Conservation (phyloP, 2,888 invertebrate species). For the Andrena haemorrhoa region DNA sequence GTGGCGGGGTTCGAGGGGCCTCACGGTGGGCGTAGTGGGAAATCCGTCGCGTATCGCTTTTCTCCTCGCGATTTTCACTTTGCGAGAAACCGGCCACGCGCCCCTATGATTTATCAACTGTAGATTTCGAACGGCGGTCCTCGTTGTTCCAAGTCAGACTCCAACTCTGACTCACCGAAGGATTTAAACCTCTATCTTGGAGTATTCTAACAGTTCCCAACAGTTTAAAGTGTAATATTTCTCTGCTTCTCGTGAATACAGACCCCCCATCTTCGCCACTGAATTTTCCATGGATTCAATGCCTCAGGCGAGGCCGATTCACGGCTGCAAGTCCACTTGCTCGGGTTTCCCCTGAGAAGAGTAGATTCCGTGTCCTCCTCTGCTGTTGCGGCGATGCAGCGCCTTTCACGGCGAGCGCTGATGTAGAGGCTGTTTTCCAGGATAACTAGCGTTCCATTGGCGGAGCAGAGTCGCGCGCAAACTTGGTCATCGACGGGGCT, state of each 20-base stretch:
- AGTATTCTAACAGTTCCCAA: not conserved
- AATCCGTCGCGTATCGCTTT: constrained; percentile 36
- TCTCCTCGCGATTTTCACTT: constrained; percentile 7
- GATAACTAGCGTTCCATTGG: constrained; percentile 21
- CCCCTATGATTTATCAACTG: not conserved
- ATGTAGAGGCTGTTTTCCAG: constrained; percentile 5
- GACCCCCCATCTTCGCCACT: too few relatives aligned
- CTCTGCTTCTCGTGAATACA: too few relatives aligned
- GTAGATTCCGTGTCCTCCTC: not conserved
- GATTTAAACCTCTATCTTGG: not conserved
- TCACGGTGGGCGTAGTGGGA: constrained; percentile 77
- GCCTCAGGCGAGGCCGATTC: not conserved
- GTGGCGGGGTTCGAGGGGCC: constrained; percentile 66
- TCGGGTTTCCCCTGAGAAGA: not conserved
- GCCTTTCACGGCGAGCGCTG: not conserved
- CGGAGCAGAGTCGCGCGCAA: constrained; percentile 27
- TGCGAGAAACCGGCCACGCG: constrained; percentile 27
- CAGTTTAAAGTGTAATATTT: too few relatives aligned
- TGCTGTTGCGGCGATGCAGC: not conserved
- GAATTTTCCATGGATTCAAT: not conserved
- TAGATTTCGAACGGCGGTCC: not conserved
- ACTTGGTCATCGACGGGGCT: constrained; percentile 68
- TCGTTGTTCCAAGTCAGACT: not conserved
- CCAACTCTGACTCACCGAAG: not conserved
- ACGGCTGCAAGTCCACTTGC: not conserved